A percentile compares a stretch with the other conserved stretches of the same genome.
These are phyloP conservation scores for Murina feae DNA, from an alignment of 2,113 vertebrate genomes.

Conservation along the genomic window DNA sequence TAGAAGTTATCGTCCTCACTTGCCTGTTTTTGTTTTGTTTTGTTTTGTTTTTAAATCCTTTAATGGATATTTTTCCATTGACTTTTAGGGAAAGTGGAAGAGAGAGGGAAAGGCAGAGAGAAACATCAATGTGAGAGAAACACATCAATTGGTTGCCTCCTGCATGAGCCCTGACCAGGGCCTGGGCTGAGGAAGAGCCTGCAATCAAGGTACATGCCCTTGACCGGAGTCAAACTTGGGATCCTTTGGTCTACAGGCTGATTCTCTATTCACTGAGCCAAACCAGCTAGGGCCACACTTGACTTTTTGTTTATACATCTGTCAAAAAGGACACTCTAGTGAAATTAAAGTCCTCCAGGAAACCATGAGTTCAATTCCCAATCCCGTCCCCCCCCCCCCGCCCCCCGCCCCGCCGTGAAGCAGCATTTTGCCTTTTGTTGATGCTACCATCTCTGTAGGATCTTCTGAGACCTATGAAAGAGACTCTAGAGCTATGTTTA, in stretches of 20 bases:
- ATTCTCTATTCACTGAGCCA: no score
- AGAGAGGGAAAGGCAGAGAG: no score
- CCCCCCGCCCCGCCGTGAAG: background rate
- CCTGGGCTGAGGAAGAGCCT: no score
- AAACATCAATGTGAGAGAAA: no score
- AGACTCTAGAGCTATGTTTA: background rate
- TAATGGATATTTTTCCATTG: no score
- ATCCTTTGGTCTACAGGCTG: no score
- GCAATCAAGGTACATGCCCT: no score
- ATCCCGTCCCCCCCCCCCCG: background rate
- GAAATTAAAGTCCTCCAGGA: background rate
- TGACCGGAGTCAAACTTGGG: no score
- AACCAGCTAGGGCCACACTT: background rate
- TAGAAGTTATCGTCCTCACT: background rate
- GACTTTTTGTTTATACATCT: background rate
- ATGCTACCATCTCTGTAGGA: background rate
- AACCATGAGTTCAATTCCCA: background rate
- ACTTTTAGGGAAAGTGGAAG: no score
- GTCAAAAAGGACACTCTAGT: background rate
- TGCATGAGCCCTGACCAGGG: no score
- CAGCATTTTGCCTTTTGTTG: background rate
- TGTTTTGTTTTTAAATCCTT: background rate
- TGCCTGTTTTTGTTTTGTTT: background rate
- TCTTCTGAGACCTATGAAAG: background rate
- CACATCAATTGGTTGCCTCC: no score